Percentiles rank a stretch among this genome's conserved stretches.
Conservation (phyloP, 2,797 vertebrate genomes). For the Apogon hyalosoma region DNA sequence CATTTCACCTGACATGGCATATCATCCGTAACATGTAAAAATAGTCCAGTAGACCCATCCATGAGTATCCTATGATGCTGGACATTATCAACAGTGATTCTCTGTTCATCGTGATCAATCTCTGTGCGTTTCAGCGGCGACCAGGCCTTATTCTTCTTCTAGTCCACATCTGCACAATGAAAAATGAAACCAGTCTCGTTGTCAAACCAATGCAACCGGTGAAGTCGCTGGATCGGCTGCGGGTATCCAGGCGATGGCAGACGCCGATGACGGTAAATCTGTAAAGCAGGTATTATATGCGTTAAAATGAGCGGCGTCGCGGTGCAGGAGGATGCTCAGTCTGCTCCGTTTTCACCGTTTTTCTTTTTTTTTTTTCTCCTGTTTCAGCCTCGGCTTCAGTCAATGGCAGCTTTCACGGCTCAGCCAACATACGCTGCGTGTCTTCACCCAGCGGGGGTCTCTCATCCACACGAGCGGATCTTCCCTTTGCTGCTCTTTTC, state of each 20-base stretch:
- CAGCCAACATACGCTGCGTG: slow-evolving; percentile 70
- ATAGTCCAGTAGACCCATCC: slow-evolving; percentile 20
- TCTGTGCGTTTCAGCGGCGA: slow-evolving; percentile 38
- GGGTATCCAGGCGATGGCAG: slow-evolving; percentile 31
- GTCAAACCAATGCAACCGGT: slow-evolving; percentile 37
- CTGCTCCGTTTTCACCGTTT: slow-evolving; percentile 39
- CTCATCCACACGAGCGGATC: slow-evolving; percentile 71
- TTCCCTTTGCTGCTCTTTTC: slow-evolving; percentile 47
- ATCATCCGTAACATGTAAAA: slow-evolving; percentile 29
- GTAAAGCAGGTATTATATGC: slow-evolving; percentile 52
- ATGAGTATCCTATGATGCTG: neutral
- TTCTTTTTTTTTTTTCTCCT: slow-evolving; percentile 54
- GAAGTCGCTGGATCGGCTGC: slow-evolving; percentile 22
- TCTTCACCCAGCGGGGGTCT: slow-evolving; percentile 79
- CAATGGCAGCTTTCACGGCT: slow-evolving; percentile 77
- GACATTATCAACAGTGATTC: slow-evolving; percentile 25
- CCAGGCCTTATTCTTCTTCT: slow-evolving; percentile 41
- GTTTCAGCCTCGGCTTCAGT: slow-evolving; percentile 70
- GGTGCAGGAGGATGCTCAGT: slow-evolving; percentile 53
- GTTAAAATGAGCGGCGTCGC: slow-evolving; percentile 58
- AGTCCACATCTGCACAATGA: slow-evolving; percentile 63
- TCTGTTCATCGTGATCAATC: slow-evolving; percentile 45
- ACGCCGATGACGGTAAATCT: slow-evolving; percentile 36
- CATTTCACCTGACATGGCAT: slow-evolving; percentile 25
- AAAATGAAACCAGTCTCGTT: slow-evolving; percentile 22